These are phyloP conservation scores for Cydia fagiglandana DNA, from an alignment of 1,140 invertebrate species.

Conservation along the genomic window DNA sequence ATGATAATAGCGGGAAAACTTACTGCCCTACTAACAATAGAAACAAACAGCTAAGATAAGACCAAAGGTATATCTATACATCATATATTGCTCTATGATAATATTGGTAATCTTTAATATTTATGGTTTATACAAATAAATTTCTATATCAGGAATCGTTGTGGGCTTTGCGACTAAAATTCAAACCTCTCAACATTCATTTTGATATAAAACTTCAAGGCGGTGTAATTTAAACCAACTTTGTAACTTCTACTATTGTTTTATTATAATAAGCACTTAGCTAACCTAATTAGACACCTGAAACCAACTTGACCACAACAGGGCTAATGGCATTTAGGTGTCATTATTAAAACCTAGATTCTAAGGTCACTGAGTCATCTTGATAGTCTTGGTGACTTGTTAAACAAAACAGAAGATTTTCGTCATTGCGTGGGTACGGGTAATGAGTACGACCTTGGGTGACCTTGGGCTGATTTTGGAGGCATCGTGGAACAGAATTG, in stretches of 20 bases:
- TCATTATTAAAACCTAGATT: neutral
- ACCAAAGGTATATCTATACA: no score
- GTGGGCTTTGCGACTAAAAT: no score
- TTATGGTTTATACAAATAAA: no score
- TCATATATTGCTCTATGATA: no score
- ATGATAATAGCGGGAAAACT: no score
- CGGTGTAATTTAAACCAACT: no score
- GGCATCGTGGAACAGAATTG: neutral
- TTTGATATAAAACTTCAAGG: no score
- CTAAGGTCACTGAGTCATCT: neutral
- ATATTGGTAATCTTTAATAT: no score
- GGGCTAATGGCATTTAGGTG: neutral
- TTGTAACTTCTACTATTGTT: neutral
- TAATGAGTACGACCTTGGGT: neutral
- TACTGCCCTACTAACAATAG: no score
- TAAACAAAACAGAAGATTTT: neutral
- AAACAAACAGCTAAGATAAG: no score
- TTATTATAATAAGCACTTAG: conserved; percentile 11
- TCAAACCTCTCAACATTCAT: no score
- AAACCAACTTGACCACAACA: neutral
- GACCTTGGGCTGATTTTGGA: conserved; percentile 2
- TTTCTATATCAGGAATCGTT: no score
- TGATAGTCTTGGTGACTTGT: neutral
- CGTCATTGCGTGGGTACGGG: neutral
- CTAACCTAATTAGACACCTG: neutral